A percentile compares a stretch with the other conserved stretches of the same genome.
phyloP scores from a whole-genome alignment of 2,888 invertebrate species.

The Drosophila ustulata region DNA sequence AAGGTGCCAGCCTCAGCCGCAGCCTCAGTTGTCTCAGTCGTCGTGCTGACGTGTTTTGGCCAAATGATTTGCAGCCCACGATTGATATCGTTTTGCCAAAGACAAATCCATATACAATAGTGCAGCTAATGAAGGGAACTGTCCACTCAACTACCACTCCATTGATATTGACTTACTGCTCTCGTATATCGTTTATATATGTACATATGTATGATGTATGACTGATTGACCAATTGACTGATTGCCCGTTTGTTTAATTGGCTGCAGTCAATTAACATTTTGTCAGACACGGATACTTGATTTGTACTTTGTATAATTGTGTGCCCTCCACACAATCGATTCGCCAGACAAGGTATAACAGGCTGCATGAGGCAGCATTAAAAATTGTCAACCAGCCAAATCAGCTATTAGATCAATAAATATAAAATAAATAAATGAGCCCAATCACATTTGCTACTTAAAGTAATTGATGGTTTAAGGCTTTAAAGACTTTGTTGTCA shows the following conservation, averaged over 20 bases:
- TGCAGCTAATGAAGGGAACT: conserved; percentile 42
- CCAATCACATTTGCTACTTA: background rate
- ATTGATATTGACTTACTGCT: conserved; percentile 13
- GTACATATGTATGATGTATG: conserved; percentile 15
- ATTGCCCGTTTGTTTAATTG: conserved; percentile 41
- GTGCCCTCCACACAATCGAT: conserved; percentile 1
- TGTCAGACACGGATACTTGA: conserved; percentile 43
- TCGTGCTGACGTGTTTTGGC: conserved; percentile 33
- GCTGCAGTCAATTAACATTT: conserved; percentile 44
- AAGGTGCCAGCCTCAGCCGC: conserved; percentile 36
- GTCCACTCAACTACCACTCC: conserved; percentile 11
- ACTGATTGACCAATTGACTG: conserved; percentile 54
- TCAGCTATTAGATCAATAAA: background rate
- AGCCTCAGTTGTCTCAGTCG: background rate
- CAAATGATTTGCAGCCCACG: conserved; percentile 39
- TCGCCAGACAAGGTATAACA: background rate
- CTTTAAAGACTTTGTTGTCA: no score
- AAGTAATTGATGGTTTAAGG: background rate
- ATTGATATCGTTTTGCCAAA: conserved; percentile 21
- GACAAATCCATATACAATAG: conserved; percentile 16
- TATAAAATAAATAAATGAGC: background rate
- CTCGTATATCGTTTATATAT: conserved; percentile 1
- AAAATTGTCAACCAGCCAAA: background rate
- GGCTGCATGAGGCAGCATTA: background rate
- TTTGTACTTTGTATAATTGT: conserved; percentile 35